Base-by-base conservation (phyloP, 2,113 vertebrate species). In the Australoheros scitulus region DNA sequence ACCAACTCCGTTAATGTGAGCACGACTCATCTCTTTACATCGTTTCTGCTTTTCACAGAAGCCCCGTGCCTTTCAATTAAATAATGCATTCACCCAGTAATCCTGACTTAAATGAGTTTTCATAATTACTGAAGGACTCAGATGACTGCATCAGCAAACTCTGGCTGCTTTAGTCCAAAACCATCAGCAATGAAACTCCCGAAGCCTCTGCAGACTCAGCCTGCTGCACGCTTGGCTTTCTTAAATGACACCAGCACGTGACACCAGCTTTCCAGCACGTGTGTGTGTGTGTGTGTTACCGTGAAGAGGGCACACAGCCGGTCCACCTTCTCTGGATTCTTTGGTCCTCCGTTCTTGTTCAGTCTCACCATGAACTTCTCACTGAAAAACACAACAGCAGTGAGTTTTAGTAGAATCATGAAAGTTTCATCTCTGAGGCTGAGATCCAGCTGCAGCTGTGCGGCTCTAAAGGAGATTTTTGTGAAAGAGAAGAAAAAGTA, bases 351-450 rank as follows among this genome's bases (percentile, higher is more conserved):
- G 0, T 98, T 99, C 95, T 99, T 99, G 96, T 99, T 99, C 85
- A 99, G 95, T 89, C 96, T 96, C 90, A 99, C 98, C 96, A 99
- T 96, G 92, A 99, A 99, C 90, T 97, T 97, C 94, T 99, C 98
- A 91, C 98, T 99, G 65, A 89, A 81, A 74, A 96, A 95, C 88
- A 93, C 56, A 87, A 22, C 3, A 17, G 17, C 4, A 36, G 2
- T n/a, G 34, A 41, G 7, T 75, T 79, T 50, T 1, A 50, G 15
- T 50, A 11, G 50, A 50, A 2, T 1, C 1, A 2, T n/a, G 11
- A 3, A 15, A 7, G 55, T 47, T 74, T 15, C 3, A 0, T 41
- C 13, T 59, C 3, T 2, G 2, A 14, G 29, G 8, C 11, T 7
- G 47, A 72, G 63, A 14, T 75, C 13, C 11, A 43, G 41, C 58